A percentile compares a stretch with the other conserved stretches of the same genome.
phyloP scores from a whole-genome alignment of 1,140 invertebrate genomes.

The Drosophila sulfurigaster region DNA sequence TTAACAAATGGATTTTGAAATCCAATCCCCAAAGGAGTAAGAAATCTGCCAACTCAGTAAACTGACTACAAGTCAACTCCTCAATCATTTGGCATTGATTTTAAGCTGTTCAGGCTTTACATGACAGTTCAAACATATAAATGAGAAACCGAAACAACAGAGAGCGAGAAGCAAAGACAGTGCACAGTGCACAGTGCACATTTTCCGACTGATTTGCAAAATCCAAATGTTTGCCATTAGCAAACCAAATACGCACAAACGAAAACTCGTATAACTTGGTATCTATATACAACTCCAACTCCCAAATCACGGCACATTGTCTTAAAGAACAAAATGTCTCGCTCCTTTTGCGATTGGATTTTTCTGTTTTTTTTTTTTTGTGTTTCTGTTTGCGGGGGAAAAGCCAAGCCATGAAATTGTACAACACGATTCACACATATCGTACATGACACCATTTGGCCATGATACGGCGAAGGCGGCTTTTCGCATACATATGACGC shows the following conservation, averaged over 20 bases:
- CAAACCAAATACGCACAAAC: constrained; percentile 76
- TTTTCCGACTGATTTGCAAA: constrained; percentile 78
- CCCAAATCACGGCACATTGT: constrained; percentile 37
- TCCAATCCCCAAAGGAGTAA: constrained; percentile 52
- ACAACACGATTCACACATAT: constrained; percentile 81
- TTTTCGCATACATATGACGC: constrained; percentile 40
- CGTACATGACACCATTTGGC: constrained; percentile 79
- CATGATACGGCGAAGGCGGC: constrained; percentile 53
- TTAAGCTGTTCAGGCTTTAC: constrained; percentile 65
- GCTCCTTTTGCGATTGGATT: constrained; percentile 63
- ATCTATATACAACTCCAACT: constrained; percentile 3
- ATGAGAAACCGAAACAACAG: not conserved
- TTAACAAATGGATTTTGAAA: constrained; percentile 3
- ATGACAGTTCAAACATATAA: constrained; percentile 9
- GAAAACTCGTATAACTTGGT: not conserved
- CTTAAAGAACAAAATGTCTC: constrained; percentile 30
- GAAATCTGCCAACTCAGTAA: constrained; percentile 28
- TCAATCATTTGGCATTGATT: constrained; percentile 66
- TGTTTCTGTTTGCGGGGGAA: constrained; percentile 39
- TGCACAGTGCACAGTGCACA: constrained; percentile 58
- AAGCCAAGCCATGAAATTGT: constrained; percentile 82
- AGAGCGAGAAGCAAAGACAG: not conserved
- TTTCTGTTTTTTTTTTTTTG: not conserved
- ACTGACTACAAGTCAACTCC: constrained; percentile 8
- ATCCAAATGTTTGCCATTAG: constrained; percentile 80